Evolutionary conservation across 2,113 vertebrate species (phyloP).

Genomic region (Recurvirostra avosetta): DNA sequence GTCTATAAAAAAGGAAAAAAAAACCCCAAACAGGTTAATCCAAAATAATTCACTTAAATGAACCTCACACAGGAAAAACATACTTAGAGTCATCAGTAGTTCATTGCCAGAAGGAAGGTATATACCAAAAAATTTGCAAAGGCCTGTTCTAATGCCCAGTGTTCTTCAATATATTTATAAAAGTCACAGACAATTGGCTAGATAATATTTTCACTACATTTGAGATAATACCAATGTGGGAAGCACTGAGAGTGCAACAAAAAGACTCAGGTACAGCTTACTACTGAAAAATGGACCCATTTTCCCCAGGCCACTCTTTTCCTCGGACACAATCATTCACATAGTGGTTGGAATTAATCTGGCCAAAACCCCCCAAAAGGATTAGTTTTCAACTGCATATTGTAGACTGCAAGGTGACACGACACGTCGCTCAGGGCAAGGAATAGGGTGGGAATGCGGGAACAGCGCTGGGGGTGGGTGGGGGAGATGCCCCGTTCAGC

Average conservation of each 20-base stretch:
- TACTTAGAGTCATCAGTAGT: background rate
- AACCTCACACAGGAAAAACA: background rate
- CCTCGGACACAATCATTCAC: background rate
- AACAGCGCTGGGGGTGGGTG: background rate
- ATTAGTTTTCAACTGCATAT: background rate
- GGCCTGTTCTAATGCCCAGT: background rate
- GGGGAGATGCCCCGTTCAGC: background rate
- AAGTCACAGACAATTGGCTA: background rate
- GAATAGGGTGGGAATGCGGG: background rate
- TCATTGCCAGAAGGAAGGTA: background rate
- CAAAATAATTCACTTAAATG: background rate
- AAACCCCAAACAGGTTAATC: background rate
- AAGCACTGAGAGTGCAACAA: background rate
- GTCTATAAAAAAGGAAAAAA: background rate
- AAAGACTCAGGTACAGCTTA: background rate
- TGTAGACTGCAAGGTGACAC: background rate
- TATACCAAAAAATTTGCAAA: background rate
- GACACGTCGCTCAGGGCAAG: background rate
- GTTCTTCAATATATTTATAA: background rate
- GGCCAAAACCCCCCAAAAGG: accelerated
- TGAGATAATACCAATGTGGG: background rate
- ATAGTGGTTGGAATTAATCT: background rate
- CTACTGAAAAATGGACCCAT: background rate
- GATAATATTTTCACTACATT: background rate
- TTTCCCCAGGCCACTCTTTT: background rate